These are phyloP conservation scores for Leptopilina boulardi DNA, from an alignment of 1,140 invertebrate species.

Conservation along the genomic window DNA sequence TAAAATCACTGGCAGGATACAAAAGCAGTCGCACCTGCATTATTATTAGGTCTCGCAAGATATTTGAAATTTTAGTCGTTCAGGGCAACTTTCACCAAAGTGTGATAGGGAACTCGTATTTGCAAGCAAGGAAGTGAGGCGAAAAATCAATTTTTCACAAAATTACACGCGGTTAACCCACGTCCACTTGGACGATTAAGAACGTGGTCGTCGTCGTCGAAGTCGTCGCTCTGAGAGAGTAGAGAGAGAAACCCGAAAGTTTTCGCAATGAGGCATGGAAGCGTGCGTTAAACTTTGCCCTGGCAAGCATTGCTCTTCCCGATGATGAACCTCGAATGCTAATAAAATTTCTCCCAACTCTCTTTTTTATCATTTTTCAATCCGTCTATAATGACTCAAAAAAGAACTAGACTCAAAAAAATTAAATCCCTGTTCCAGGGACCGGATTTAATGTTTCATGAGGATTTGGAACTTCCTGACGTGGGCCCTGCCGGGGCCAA, in stretches of 20 bases:
- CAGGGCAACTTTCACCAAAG: conserved; percentile 8
- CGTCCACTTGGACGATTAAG: conserved; percentile 17
- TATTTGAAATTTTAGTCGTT: not conserved
- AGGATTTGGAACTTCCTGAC: too few species aligned
- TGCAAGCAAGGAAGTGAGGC: conserved; percentile 24
- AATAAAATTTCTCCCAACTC: conserved; percentile 6
- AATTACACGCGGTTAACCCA: conserved; percentile 29
- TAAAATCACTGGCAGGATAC: conserved; percentile 1
- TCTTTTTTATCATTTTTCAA: too few species aligned
- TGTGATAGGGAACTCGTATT: conserved; percentile 16
- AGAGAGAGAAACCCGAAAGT: conserved; percentile 15
- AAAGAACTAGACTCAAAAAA: too few species aligned
- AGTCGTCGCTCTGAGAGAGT: not conserved
- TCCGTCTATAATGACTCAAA: too few species aligned
- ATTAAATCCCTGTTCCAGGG: too few species aligned
- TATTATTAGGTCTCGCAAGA: not conserved
- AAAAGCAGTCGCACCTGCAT: not conserved
- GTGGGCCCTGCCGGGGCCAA: too few species aligned
- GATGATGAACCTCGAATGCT: conserved; percentile 13
- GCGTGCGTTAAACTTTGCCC: conserved; percentile 23
- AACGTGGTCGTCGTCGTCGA: not conserved
- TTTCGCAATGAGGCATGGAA: conserved; percentile 31
- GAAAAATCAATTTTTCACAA: conserved; percentile 33
- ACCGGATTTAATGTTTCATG: too few species aligned
- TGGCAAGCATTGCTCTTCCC: conserved; percentile 21